Base-by-base conservation (phyloP, 2,888 invertebrate species). In the Galerucella pusilla region DNA sequence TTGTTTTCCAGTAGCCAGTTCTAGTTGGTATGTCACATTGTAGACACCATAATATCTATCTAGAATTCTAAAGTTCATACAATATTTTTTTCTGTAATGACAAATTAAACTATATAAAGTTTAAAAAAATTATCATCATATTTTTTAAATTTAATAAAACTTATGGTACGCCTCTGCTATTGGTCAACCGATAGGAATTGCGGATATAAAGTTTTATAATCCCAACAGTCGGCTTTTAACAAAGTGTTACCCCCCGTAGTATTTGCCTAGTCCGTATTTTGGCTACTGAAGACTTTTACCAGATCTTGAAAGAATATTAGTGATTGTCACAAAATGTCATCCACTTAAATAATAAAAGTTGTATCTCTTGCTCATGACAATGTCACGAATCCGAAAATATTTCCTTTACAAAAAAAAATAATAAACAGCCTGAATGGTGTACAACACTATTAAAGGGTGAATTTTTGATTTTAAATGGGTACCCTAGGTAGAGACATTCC, bases 301-400 rank as follows among this genome's bases (percentile, higher is more conserved):
- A 65, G 68, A 71, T 68, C 71, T 72, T 76, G 65, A 76, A 42
- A 46, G 69, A 71, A 76, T 74, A 76, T 76, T 76, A 76, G 71
- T 35, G 68, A 71, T 76, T 76, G 76, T 78, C 77, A 74, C 67
- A 67, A 42, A 54, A 72, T 64, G 69, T 74, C 52, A 75, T 77
- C 75, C 75, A 77, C 74, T 78, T 72, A 78, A 49, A 73, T 71
- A 74, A 78, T 76, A 76, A 78, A 76, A 73, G 75, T 78, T 67
- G 71, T 68, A 71, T 69, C 59, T 76, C 52, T 14, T 12, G 49
- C 14, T 14, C 49, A 52, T 52, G 52, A 52, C 52, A 52, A 52
- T 71, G 65, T 71, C 65, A 67, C 68, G 68, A 68, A 60, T 49
- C 11, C 16, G 46, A 74, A 68, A 65, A 74, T 46, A 68, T 69